Evolutionary conservation across 1,140 invertebrate species (phyloP).

Genomic region (Drosophila gunungcola): DNA sequence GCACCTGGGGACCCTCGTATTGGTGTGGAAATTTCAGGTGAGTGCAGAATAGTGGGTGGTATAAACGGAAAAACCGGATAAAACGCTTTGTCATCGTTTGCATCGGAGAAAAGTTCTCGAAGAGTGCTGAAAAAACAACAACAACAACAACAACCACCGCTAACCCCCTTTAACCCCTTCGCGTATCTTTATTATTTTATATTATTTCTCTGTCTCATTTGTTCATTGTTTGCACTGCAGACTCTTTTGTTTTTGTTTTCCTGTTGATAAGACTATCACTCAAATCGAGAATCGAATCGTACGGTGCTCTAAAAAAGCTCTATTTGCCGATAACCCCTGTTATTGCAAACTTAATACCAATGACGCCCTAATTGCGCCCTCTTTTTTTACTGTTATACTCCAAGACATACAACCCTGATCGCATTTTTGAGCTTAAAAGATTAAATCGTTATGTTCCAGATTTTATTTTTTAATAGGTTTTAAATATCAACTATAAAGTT

Average conservation of each 20-base stretch:
- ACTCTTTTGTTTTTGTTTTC: constrained; percentile 16
- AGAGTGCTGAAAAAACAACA: background rate
- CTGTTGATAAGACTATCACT: constrained; percentile 36
- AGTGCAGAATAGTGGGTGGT: constrained; percentile 72
- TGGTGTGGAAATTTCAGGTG: constrained; percentile 93
- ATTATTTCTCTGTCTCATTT: background rate
- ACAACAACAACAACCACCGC: background rate
- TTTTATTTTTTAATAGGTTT: too few species aligned
- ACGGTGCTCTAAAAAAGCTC: constrained; percentile 3
- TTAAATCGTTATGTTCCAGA: background rate
- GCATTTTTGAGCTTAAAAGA: background rate
- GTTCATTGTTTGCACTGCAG: constrained; percentile 45
- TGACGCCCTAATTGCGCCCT: constrained; percentile 18
- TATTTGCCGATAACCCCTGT: constrained; percentile 38
- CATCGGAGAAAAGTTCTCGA: constrained; percentile 28
- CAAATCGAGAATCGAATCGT: constrained; percentile 14
- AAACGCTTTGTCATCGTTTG: constrained; percentile 43
- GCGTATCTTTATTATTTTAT: constrained; percentile 1
- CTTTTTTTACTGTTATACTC: constrained; percentile 1
- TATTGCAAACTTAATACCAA: constrained; percentile 33
- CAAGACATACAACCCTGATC: constrained; percentile 3
- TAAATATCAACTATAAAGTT: too few species aligned
- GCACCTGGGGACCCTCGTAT: constrained; percentile 92
- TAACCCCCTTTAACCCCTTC: constrained; percentile 41
- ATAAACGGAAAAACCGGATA: constrained; percentile 18